A percentile compares a stretch with the other conserved stretches of the same genome.
Conservation (phyloP, 2,113 vertebrate species). For the Meleagris gallopavo region DNA sequence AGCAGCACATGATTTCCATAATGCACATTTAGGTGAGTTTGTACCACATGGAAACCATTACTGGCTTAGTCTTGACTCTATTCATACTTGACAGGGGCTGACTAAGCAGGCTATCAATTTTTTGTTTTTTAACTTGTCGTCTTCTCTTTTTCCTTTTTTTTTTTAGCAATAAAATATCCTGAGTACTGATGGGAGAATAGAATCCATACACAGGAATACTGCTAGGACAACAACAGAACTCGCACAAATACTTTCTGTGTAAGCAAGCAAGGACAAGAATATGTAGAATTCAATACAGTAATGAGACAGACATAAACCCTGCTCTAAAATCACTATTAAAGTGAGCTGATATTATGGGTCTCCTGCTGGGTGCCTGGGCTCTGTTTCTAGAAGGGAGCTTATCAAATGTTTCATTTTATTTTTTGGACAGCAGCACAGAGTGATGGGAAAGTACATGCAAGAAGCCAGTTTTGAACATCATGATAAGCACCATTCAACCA, state of each 20-base stretch:
- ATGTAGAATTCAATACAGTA: not conserved
- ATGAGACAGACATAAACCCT: not conserved
- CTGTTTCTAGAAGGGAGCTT: not conserved
- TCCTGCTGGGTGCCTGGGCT: not conserved
- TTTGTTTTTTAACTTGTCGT: too few relatives aligned
- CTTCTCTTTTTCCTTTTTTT: not conserved
- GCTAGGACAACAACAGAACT: not conserved
- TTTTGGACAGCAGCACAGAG: conserved; percentile 33
- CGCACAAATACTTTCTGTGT: not conserved
- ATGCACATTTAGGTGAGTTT: not conserved
- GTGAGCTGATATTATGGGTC: not conserved
- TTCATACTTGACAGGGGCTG: not conserved
- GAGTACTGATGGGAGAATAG: too few relatives aligned
- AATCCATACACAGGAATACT: not conserved
- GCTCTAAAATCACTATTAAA: not conserved
- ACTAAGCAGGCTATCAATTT: not conserved
- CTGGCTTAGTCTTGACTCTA: not conserved
- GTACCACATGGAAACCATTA: not conserved
- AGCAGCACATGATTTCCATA: not conserved
- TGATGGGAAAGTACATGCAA: conserved; percentile 2
- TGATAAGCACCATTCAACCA: conserved; percentile 9
- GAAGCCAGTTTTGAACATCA: not conserved
- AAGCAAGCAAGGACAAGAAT: not conserved
- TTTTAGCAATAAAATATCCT: not conserved
- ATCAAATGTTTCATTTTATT: conserved; percentile 3